A percentile compares a stretch with the other conserved stretches of the same genome.
These are phyloP conservation scores for Phocoena sinus DNA, from an alignment of 2,113 vertebrate species.

Conservation along the genomic window DNA sequence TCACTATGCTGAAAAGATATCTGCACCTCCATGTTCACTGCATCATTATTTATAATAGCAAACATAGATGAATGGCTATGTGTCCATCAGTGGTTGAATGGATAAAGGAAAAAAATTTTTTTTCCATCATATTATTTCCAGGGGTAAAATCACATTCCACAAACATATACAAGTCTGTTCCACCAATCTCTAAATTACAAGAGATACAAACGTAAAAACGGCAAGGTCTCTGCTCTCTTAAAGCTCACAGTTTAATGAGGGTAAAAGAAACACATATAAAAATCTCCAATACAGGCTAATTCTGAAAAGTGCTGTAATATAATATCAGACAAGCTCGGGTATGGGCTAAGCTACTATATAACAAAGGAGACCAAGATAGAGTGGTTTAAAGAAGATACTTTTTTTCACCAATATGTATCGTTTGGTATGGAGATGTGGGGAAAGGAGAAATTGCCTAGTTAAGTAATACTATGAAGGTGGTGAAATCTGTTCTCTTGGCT, in stretches of 20 bases:
- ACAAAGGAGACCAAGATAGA: neutral
- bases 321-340: neutral
- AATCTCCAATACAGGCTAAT: neutral
- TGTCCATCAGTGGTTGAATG: neutral
- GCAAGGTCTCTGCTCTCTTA: neutral
- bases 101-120: neutral
- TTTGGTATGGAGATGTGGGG: neutral
- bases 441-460: neutral
- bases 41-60: neutral
- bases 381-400: neutral
- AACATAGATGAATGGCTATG: neutral
- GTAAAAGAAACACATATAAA: neutral
- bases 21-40: neutral
- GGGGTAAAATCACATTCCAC: neutral
- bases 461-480: neutral
- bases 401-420: neutral
- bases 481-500: neutral
- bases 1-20: neutral
- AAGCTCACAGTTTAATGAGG: neutral
- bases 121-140: neutral
- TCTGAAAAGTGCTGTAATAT: neutral
- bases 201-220: neutral
- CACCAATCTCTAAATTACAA: neutral
- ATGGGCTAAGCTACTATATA: neutral
- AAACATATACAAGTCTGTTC: neutral